These are phyloP conservation scores for Limnothrissa miodon DNA, from an alignment of 2,113 vertebrate species.

Conservation along the genomic window DNA sequence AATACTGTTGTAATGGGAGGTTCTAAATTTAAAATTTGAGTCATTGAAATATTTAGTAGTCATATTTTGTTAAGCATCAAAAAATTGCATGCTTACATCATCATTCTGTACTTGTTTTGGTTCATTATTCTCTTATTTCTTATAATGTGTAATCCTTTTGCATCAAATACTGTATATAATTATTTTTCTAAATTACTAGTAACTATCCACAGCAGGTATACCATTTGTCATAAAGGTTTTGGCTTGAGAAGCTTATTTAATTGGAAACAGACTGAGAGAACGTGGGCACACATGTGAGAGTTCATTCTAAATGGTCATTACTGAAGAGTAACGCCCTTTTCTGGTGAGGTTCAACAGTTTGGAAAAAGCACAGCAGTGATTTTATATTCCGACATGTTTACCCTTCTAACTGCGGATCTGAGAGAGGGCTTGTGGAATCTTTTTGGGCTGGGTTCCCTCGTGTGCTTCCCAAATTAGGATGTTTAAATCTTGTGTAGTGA, in stretches of 20 bases:
- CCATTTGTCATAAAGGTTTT: not conserved
- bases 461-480: not conserved
- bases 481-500: not conserved
- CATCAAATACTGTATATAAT: too few species aligned
- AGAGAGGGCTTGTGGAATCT: not conserved
- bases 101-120: not conserved
- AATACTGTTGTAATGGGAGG: too few species aligned
- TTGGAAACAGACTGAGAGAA: conserved; percentile 8
- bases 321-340: not conserved
- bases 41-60: too few species aligned
- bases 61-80: too few species aligned
- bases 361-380: not conserved
- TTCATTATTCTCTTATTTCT: not conserved
- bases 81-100: not conserved
- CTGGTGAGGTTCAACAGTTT: not conserved
- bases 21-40: too few species aligned
- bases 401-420: not conserved
- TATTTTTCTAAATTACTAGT: not conserved
- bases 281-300: not conserved
- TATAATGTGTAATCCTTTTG: not conserved
- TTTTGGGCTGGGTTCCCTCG: conserved; percentile 7
- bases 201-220: not conserved
- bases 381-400: not conserved
- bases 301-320: conserved; percentile 12
- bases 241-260: not conserved